phyloP scores from a whole-genome alignment of 2,797 vertebrate genomes.

The Pseudomugil tenellus region DNA sequence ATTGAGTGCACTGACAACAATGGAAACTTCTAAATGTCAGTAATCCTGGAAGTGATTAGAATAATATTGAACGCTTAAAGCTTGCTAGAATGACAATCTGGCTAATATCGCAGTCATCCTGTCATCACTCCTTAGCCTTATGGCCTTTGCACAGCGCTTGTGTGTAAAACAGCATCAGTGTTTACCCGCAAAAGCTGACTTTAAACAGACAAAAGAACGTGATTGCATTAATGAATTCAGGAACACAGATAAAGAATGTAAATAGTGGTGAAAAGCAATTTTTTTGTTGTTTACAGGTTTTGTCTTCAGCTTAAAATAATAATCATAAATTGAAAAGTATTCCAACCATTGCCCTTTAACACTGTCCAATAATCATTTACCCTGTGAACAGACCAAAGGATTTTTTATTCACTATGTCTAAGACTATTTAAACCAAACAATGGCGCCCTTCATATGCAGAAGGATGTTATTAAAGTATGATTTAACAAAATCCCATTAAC shows the following conservation, averaged over 20 bases:
- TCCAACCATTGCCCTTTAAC: not conserved
- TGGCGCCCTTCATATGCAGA: too few relatives aligned
- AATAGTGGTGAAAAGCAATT: not conserved
- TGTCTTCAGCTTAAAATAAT: not conserved
- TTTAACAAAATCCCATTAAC: too few relatives aligned
- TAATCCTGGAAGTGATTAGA: constrained; percentile 3
- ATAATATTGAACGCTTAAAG: constrained; percentile 8
- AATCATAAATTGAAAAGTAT: not conserved
- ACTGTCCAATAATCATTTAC: not conserved
- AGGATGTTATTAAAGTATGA: too few relatives aligned
- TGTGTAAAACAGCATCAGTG: constrained; percentile 16
- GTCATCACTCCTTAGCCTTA: constrained; percentile 2
- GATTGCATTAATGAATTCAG: not conserved
- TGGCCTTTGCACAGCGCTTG: constrained; percentile 1
- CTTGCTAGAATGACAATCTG: not conserved
- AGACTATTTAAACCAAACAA: not conserved
- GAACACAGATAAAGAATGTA: not conserved
- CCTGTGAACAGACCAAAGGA: not conserved
- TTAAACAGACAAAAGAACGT: not conserved
- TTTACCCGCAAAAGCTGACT: constrained; percentile 27
- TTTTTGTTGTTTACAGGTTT: not conserved
- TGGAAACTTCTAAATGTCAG: constrained; percentile 14
- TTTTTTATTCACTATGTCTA: not conserved
- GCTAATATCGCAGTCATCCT: constrained; percentile 8
- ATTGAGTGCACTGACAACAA: constrained; percentile 15